A percentile compares a stretch with the other conserved stretches of the same genome.
Conservation (phyloP, 2,888 invertebrate species). For the Stenodema calcarata region DNA sequence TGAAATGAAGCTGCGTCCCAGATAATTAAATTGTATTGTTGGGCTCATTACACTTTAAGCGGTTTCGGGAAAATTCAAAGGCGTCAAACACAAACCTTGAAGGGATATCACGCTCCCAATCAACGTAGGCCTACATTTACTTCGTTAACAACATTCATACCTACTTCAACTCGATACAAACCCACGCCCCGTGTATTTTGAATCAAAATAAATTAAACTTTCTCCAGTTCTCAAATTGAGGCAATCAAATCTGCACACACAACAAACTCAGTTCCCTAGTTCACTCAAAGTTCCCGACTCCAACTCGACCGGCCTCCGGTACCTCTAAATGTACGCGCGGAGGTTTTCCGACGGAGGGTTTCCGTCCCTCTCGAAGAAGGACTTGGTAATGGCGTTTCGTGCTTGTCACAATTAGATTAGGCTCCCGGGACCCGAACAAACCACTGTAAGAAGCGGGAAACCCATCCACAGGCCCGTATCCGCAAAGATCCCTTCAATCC, state of each 20-base stretch:
- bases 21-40: too few species aligned
- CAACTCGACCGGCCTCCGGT: too few species aligned
- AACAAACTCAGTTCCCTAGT: background rate
- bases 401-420: background rate
- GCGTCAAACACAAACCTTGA: too few species aligned
- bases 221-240: background rate
- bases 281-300: background rate
- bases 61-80: too few species aligned
- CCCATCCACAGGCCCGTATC: background rate
- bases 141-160: too few species aligned
- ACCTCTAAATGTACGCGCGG: background rate
- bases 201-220: background rate
- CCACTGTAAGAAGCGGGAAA: background rate
- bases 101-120: too few species aligned
- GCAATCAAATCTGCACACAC: background rate
- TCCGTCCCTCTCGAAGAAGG: background rate
- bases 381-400: background rate
- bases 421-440: too few species aligned
- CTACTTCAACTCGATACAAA: too few species aligned
- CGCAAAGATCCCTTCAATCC: background rate
- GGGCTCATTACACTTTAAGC: too few species aligned
- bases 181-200: background rate
- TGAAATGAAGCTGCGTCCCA: too few species aligned
- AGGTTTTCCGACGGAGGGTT: background rate
- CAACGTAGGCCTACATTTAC: too few species aligned